Conservation (phyloP, 1,140 invertebrate genomes). For the Drosophila subpulchrella region DNA sequence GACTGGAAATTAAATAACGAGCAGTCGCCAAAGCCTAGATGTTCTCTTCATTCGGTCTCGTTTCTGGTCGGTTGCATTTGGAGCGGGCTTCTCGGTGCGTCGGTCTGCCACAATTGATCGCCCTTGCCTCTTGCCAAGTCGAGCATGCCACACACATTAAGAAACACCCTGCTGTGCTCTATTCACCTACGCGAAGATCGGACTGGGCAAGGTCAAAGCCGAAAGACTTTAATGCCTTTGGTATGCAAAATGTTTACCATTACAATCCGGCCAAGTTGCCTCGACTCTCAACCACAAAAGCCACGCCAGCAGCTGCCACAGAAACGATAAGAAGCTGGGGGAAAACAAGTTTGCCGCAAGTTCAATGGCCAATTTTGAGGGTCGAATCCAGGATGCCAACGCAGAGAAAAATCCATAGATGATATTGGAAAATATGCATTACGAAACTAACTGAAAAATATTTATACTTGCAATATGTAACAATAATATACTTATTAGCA, state of each 20-base stretch:
- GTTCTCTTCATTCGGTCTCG: slow-evolving; percentile 53
- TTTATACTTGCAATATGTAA: neutral
- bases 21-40: slow-evolving; percentile 23
- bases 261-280: slow-evolving; percentile 56
- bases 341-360: slow-evolving; percentile 72
- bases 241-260: slow-evolving; percentile 59
- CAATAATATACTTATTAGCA: neutral
- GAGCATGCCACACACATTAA: slow-evolving; percentile 66
- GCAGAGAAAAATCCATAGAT: slow-evolving; percentile 1
- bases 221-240: slow-evolving; percentile 63
- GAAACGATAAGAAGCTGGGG: slow-evolving; percentile 46
- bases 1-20: slow-evolving; percentile 75
- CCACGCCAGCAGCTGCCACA: slow-evolving; percentile 51
- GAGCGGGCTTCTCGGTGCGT: slow-evolving; percentile 40
- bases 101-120: slow-evolving; percentile 67
- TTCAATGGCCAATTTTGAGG: slow-evolving; percentile 76
- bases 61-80: slow-evolving; percentile 79
- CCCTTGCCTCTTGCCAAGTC: slow-evolving; percentile 76
- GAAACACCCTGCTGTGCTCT: slow-evolving; percentile 62
- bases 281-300: slow-evolving; percentile 56
- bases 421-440: neutral
- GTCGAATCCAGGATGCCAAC: slow-evolving; percentile 35
- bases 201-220: slow-evolving; percentile 69
- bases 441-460: neutral
- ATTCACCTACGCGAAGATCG: slow-evolving; percentile 72